Conservation (phyloP, 2,113 vertebrate species). For the Dunckerocampus dactyliophorus region DNA sequence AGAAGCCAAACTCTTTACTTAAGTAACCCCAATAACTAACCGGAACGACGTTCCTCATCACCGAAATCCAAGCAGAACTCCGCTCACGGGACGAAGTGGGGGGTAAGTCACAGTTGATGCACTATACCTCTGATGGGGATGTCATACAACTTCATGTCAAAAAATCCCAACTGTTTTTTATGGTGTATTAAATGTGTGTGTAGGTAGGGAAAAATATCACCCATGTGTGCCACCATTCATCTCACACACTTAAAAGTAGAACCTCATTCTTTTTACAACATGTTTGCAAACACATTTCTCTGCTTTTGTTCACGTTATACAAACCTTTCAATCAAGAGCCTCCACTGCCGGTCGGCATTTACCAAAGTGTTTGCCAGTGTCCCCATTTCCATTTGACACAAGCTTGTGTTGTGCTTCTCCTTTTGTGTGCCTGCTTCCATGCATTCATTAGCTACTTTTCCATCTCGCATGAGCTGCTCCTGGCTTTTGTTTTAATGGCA, state of each 20-base stretch:
- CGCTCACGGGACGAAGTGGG: no score
- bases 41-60: no score
- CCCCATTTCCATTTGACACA: constrained; percentile 56
- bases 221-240: no score
- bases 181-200: neutral
- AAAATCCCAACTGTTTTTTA: no score
- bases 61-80: no score
- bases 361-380: constrained; percentile 16
- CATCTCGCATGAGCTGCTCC: constrained; percentile 17
- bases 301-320: constrained; percentile 1
- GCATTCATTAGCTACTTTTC: constrained; percentile 44
- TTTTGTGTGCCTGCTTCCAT: constrained; percentile 34
- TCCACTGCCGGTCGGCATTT: constrained; percentile 16
- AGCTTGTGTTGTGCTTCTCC: neutral
- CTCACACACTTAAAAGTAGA: neutral
- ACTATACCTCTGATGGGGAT: no score
- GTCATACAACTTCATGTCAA: no score
- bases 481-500: constrained; percentile 36
- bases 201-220: no score
- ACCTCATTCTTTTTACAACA: neutral
- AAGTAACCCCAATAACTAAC: no score
- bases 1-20: no score
- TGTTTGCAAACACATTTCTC: constrained; percentile 8
- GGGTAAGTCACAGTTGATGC: no score
- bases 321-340: constrained; percentile 14